These are phyloP conservation scores for Callosobruchus maculatus DNA, from an alignment of 2,888 invertebrate species.

Conservation along the genomic window DNA sequence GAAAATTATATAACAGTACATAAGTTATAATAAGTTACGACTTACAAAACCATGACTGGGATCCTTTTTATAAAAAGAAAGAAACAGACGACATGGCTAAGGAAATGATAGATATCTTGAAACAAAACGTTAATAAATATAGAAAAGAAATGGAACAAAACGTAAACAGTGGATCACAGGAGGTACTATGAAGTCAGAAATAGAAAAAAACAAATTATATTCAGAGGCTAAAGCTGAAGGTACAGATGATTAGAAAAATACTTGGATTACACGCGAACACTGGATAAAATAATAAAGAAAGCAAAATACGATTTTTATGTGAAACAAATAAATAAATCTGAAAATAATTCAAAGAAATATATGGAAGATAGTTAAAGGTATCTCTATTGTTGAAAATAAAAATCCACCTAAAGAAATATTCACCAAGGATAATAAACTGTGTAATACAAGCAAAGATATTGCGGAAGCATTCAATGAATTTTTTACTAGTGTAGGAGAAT, in stretches of 20 bases:
- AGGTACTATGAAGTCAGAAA: background rate
- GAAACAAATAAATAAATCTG: background rate
- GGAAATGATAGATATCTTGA: too few species aligned
- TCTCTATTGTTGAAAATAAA: background rate
- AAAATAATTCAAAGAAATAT: constrained; percentile 4
- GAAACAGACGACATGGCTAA: background rate
- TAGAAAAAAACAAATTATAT: constrained; percentile 2
- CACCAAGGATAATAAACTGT: too few species aligned
- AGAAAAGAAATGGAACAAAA: background rate
- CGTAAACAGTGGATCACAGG: constrained; percentile 3
- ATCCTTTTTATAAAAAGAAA: background rate
- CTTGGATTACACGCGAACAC: background rate
- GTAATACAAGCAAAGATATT: background rate
- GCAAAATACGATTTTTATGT: constrained; percentile 1
- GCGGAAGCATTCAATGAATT: background rate
- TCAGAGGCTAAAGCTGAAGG: constrained; percentile 1
- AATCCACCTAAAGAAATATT: too few species aligned
- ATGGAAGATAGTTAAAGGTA: constrained; percentile 4
- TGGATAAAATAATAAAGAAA: background rate
- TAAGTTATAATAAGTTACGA: constrained; percentile 1
- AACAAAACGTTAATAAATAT: background rate
- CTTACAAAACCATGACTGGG: constrained; percentile 5
- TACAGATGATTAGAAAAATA: constrained; percentile 3
- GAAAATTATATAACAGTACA: constrained; percentile 1
- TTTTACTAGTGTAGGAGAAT: background rate